phyloP scores from a whole-genome alignment of 1,140 invertebrate genomes.

The Leptinotarsa lineolata region DNA sequence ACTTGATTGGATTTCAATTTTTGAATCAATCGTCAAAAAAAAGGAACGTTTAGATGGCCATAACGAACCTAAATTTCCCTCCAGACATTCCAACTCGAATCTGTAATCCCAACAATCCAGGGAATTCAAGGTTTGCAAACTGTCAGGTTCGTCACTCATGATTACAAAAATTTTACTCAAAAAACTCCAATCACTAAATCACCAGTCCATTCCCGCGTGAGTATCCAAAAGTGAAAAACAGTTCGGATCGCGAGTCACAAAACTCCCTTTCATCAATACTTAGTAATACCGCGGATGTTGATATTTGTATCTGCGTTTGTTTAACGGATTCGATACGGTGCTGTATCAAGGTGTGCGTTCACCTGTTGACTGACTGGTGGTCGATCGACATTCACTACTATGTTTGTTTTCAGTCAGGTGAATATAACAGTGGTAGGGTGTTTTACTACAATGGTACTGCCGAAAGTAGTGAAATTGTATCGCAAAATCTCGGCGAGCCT shows the following conservation, averaged over 20 bases:
- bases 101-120: slow-evolving; percentile 82
- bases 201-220: neutral
- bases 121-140: slow-evolving; percentile 60
- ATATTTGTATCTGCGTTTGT: no score
- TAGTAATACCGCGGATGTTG: neutral
- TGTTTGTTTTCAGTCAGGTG: slow-evolving; percentile 18
- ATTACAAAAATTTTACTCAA: neutral
- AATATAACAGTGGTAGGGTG: slow-evolving; percentile 16
- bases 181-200: neutral
- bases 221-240: neutral
- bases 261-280: neutral
- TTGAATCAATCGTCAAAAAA: no score
- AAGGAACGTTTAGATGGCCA: no score
- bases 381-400: neutral
- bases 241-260: neutral
- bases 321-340: neutral
- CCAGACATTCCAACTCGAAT: slow-evolving; percentile 76
- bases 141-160: slow-evolving; percentile 34
- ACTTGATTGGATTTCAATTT: no score
- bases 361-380: slow-evolving; percentile 1
- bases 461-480: neutral
- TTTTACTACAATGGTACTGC: neutral
- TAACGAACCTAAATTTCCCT: slow-evolving; percentile 68
- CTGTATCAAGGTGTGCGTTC: neutral
- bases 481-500: neutral